Conservation (phyloP, 2,797 vertebrate species). For the Pseudomugil gertrudae region DNA sequence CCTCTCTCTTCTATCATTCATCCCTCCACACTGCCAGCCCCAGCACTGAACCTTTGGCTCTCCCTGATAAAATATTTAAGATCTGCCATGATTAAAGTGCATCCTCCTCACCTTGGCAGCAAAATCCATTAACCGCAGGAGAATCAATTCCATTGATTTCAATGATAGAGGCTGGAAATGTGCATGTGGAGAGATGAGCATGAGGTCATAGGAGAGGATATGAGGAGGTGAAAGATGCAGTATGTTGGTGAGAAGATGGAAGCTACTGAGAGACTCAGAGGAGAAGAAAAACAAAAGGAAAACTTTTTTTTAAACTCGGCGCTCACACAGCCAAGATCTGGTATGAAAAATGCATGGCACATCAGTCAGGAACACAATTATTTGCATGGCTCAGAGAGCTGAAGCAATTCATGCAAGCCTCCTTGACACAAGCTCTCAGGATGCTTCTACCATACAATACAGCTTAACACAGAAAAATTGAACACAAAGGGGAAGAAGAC, state of each 20-base stretch:
- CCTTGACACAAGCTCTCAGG: slow-evolving; percentile 66
- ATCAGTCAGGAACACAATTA: slow-evolving; percentile 73
- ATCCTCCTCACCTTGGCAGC: slow-evolving; percentile 80
- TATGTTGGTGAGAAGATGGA: slow-evolving; percentile 20
- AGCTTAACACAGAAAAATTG: slow-evolving; percentile 50
- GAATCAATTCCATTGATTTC: slow-evolving; percentile 82
- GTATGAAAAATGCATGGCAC: slow-evolving; percentile 80
- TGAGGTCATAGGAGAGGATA: slow-evolving; percentile 62
- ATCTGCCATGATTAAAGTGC: slow-evolving; percentile 82
- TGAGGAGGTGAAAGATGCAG: slow-evolving; percentile 51
- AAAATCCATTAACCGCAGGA: slow-evolving; percentile 78
- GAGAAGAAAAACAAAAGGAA: slow-evolving; percentile 21
- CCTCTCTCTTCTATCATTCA: slow-evolving; percentile 48
- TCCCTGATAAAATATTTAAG: slow-evolving; percentile 83
- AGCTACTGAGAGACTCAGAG: background rate
- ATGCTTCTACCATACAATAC: slow-evolving; percentile 46
- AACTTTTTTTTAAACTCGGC: slow-evolving; percentile 52
- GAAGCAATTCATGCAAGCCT: slow-evolving; percentile 55
- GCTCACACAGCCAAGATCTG: slow-evolving; percentile 49
- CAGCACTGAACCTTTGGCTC: slow-evolving; percentile 73
- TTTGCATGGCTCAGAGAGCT: slow-evolving; percentile 74
- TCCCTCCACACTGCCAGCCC: slow-evolving; percentile 59
- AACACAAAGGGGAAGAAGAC: slow-evolving; percentile 32
- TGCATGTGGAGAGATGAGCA: slow-evolving; percentile 54
- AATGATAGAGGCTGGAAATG: slow-evolving; percentile 74